Evolutionary conservation across 53 echinoderm and acorn worm species (phyloP).

Genomic region (Actinopyga echinites): DNA sequence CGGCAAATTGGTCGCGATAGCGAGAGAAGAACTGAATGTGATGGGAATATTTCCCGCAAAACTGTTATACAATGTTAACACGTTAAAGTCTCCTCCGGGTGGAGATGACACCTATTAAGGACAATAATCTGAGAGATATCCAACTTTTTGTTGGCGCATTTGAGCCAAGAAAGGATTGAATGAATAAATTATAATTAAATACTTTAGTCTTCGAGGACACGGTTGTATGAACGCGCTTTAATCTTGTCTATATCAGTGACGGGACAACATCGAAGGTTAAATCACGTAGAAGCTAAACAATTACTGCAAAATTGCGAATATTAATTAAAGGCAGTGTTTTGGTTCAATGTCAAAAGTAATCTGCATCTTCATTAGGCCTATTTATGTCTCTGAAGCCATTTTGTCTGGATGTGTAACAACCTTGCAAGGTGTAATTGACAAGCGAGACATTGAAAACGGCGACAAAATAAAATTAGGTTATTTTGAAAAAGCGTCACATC

Average conservation of each 20-base stretch:
- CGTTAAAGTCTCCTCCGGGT: constrained; percentile 1
- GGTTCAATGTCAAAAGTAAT: constrained; percentile 17
- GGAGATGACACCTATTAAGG: background rate
- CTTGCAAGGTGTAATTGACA: background rate
- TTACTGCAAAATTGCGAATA: too few relatives aligned
- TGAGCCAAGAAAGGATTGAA: background rate
- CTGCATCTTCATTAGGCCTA: background rate
- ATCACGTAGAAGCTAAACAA: background rate
- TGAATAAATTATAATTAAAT: constrained; percentile 43
- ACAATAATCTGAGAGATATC: too few relatives aligned
- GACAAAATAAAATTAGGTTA: too few relatives aligned
- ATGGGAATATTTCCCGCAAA: background rate
- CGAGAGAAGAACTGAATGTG: background rate
- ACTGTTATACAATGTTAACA: constrained; percentile 26
- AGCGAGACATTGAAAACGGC: too few relatives aligned
- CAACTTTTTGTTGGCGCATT: background rate
- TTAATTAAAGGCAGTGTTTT: background rate
- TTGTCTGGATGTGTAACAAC: background rate
- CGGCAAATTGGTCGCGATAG: constrained; percentile 20
- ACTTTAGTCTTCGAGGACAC: background rate
- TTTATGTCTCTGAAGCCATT: too few relatives aligned
- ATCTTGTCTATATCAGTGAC: background rate
- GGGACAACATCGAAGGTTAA: background rate
- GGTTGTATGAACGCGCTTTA: too few relatives aligned
- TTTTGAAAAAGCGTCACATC: too few relatives aligned